Evolutionary conservation across 2,113 vertebrate species (phyloP), one percentile per base, ranked within the genome.

Genomic region (Nipponia nippon): DNA sequence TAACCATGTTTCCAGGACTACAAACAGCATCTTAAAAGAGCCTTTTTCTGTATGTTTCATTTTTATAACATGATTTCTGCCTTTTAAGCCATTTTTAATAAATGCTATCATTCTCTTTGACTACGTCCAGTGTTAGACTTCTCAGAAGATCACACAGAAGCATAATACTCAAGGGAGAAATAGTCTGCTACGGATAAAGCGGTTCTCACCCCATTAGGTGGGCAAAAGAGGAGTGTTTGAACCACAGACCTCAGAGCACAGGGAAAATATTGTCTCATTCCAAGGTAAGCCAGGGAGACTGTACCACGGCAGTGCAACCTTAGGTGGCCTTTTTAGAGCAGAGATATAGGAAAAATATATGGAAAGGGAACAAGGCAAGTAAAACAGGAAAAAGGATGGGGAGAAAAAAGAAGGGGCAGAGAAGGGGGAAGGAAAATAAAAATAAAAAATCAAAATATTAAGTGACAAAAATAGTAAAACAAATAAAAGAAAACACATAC

Each of bases 171-270:
- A 82, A 80, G 91, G 86, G 77, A 93, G 42, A 97, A 96, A 93
- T 83, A 91, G 86, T 87, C 94, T 94, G 86, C 86, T 87, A 80
- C 10, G 86, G 88, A 78, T 76, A 89, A 56, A 87, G 61, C 42
- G 0, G 81, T 91, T 95, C 81, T 96, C 84, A 93, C 87, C 7
- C 97, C 89, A 88, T 95, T 90, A 95, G 93, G 67, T 85, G 87
- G 62, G 93, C 90, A 95, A 90, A 95, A 94, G 56, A 73, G 79
- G 77, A 76, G 62, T 56, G 17, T 90, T 93, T 95, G 70, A 96
- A 95, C 93, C 88, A 83, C 95, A 96, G 83, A 96, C 92, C 87
- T 92, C 90, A 97, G 86, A 97, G 94, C 58, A 96, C 85, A 96
- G 79, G 89, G 75, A 86, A 95, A 96, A 95, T 84, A 93, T 26